phyloP scores from a whole-genome alignment of 1,140 invertebrate genomes.

The Medauroidea extradentata region DNA sequence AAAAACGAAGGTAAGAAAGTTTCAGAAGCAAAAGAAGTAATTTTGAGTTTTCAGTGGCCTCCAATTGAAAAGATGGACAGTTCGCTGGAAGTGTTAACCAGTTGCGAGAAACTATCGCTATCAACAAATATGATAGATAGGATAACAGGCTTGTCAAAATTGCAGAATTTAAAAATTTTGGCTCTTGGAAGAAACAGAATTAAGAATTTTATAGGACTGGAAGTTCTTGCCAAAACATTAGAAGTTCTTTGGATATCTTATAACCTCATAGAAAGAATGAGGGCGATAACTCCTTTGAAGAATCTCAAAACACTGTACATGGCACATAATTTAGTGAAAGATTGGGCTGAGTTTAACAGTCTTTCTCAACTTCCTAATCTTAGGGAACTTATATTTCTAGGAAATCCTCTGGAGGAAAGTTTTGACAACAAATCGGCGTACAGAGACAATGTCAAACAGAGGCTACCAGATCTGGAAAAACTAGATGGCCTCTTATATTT shows the following conservation, averaged over 20 bases:
- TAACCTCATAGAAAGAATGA: constrained; percentile 82
- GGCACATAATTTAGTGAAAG: constrained; percentile 77
- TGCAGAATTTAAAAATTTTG: constrained; percentile 72
- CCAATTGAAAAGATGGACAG: constrained; percentile 81
- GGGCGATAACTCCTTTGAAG: constrained; percentile 69
- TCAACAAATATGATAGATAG: constrained; percentile 87
- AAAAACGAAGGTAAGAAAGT: constrained; percentile 57
- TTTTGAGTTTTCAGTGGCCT: constrained; percentile 72
- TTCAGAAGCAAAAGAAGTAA: constrained; percentile 67
- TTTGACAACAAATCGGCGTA: constrained; percentile 46
- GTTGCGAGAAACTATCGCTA: constrained; percentile 73
- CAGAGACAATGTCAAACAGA: constrained; percentile 50
- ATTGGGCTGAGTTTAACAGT: constrained; percentile 72
- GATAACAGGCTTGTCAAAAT: constrained; percentile 71
- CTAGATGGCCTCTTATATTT: constrained; percentile 54
- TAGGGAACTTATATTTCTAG: constrained; percentile 57
- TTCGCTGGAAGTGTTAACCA: constrained; percentile 53
- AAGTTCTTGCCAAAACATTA: constrained; percentile 77
- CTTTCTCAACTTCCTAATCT: constrained; percentile 57
- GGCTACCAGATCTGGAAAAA: constrained; percentile 56
- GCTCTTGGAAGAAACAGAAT: constrained; percentile 80
- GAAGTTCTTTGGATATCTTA: constrained; percentile 89
- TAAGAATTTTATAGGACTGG: constrained; percentile 72
- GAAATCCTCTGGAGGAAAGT: constrained; percentile 59
- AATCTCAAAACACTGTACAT: constrained; percentile 71